A percentile compares a stretch with the other conserved stretches of the same genome.
phyloP scores from a whole-genome alignment of 2,113 vertebrate species.

The Tragelaphus imberbis region DNA sequence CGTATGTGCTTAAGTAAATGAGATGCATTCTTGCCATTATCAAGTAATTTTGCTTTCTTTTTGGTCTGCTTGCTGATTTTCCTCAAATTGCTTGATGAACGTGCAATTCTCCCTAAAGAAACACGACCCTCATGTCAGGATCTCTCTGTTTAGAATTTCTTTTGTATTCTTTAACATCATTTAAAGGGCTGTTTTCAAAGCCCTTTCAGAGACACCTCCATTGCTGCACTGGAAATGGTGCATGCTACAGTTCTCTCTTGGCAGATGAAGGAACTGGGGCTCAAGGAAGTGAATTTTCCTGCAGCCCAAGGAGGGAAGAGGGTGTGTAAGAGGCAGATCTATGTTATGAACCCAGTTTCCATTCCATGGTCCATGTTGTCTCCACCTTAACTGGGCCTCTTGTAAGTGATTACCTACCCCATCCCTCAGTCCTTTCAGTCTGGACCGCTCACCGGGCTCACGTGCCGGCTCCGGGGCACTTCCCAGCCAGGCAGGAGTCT shows the following conservation, averaged over 20 bases:
- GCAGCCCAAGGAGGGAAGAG: neutral
- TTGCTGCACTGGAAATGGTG: neutral
- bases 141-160: neutral
- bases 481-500: neutral
- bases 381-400: neutral
- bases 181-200: neutral
- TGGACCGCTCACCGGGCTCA: neutral
- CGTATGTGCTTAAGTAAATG: neutral
- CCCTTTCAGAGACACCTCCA: neutral
- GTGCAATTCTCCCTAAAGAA: neutral
- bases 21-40: neutral
- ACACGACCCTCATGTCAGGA: neutral
- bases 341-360: neutral
- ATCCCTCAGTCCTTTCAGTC: too few relatives aligned
- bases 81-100: neutral
- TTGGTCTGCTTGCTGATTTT: neutral
- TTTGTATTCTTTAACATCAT: neutral
- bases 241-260: neutral
- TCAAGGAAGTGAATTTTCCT: neutral
- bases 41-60: neutral
- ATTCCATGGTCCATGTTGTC: neutral
- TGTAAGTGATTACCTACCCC: neutral
- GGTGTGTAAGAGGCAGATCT: neutral
- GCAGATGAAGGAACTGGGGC: neutral
- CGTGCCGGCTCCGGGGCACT: neutral